A percentile compares a stretch with the other conserved stretches of the same genome.
phyloP scores from a whole-genome alignment of 2,888 invertebrate genomes.

The Rhingia campestris region DNA sequence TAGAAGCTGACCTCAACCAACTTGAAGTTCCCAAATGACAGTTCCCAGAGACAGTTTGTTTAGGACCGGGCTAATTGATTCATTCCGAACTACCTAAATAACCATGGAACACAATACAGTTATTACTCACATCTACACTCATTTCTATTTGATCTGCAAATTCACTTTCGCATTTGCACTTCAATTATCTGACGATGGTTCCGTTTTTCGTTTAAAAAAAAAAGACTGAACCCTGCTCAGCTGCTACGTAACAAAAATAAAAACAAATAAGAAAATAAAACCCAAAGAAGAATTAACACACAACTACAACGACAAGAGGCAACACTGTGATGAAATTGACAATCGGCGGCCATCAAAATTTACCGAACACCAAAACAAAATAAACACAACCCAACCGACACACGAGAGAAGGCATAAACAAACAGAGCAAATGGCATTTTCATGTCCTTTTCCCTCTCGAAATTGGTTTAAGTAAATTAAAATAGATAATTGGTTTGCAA shows the following conservation, averaged over 20 bases:
- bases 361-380: conserved; percentile 50
- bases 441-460: conserved; percentile 5
- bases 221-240: neutral
- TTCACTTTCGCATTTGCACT: too few relatives aligned
- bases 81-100: too few relatives aligned
- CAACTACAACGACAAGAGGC: neutral
- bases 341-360: conserved; percentile 65
- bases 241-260: conserved; percentile 15
- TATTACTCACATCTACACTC: too few relatives aligned
- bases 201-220: too few relatives aligned
- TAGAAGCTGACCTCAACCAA: too few relatives aligned
- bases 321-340: conserved; percentile 51
- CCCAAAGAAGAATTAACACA: conserved; percentile 5
- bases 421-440: conserved; percentile 28
- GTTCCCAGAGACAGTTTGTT: too few relatives aligned
- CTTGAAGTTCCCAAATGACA: too few relatives aligned
- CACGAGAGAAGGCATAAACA: neutral
- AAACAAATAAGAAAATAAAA: conserved; percentile 39
- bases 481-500: neutral
- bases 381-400: conserved; percentile 4
- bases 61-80: too few relatives aligned
- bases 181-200: too few relatives aligned
- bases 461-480: neutral
- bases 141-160: too few relatives aligned
- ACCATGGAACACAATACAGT: too few relatives aligned